These are phyloP conservation scores for Poecilia latipinna DNA, from an alignment of 2,113 vertebrate genomes.

Conservation along the genomic window DNA sequence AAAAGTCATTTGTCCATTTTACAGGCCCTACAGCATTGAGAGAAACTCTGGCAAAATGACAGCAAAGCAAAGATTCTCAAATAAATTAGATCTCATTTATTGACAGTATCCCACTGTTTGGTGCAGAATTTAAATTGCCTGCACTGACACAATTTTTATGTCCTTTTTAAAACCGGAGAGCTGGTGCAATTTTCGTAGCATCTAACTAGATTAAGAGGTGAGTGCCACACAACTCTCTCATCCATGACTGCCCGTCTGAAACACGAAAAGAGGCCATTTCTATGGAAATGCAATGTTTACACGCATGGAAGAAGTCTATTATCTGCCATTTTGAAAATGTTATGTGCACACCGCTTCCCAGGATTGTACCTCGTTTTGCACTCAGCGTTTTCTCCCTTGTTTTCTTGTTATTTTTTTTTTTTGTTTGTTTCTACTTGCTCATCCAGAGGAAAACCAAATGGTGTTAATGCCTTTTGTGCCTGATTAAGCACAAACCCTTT, in stretches of 20 bases:
- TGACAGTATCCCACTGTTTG: background rate
- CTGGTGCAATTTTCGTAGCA: constrained; percentile 42
- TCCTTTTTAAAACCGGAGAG: constrained; percentile 17
- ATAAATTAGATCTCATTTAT: constrained; percentile 1
- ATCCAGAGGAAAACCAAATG: constrained; percentile 74
- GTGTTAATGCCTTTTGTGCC: constrained; percentile 69
- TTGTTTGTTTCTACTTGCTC: constrained; percentile 38
- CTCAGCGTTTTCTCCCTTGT: constrained; percentile 58
- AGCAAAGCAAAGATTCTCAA: constrained; percentile 3
- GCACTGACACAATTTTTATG: background rate
- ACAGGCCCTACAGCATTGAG: background rate
- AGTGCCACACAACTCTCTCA: constrained; percentile 59
- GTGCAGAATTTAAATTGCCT: constrained; percentile 5
- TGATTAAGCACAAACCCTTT: constrained; percentile 64
- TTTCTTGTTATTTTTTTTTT: constrained; percentile 42
- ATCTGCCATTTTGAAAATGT: constrained; percentile 76
- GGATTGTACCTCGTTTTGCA: constrained; percentile 53
- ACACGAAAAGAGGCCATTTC: constrained; percentile 73
- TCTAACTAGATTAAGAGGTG: constrained; percentile 72
- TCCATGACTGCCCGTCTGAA: constrained; percentile 67
- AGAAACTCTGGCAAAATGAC: background rate
- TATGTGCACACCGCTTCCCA: constrained; percentile 62
- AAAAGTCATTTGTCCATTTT: background rate
- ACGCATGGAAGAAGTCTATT: constrained; percentile 80
- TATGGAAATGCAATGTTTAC: constrained; percentile 82